phyloP scores from a whole-genome alignment of 1,140 invertebrate genomes.

The Pseudobourletiella spinata region DNA sequence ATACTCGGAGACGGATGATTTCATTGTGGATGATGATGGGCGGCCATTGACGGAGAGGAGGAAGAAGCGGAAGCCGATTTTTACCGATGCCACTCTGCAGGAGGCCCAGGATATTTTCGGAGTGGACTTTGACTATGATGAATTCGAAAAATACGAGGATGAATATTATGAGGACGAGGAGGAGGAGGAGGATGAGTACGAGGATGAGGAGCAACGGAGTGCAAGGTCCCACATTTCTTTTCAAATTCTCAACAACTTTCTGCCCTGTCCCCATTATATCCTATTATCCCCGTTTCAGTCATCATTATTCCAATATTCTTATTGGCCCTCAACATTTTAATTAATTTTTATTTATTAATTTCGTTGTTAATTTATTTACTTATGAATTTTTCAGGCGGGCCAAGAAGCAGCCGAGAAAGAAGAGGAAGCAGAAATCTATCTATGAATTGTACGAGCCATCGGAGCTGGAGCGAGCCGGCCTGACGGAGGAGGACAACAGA shows the following conservation, averaged over 20 bases:
- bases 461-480: slow-evolving; percentile 90
- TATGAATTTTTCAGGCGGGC: slow-evolving; percentile 40
- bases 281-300: too few species aligned
- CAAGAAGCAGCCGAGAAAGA: slow-evolving; percentile 66
- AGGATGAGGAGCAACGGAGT: slow-evolving; percentile 29
- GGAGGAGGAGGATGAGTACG: slow-evolving; percentile 51
- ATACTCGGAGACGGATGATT: slow-evolving; percentile 84
- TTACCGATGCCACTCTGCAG: slow-evolving; percentile 85
- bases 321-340: background rate
- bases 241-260: too few species aligned
- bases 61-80: slow-evolving; percentile 76
- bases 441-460: slow-evolving; percentile 95
- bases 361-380: slow-evolving; percentile 16
- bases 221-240: slow-evolving; percentile 31
- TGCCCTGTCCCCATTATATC: too few species aligned
- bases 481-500: slow-evolving; percentile 89
- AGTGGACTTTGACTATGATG: slow-evolving; percentile 96
- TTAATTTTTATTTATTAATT: slow-evolving; percentile 14
- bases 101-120: slow-evolving; percentile 99
- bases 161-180: slow-evolving; percentile 77
- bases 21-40: slow-evolving; percentile 95
- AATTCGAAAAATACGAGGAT: slow-evolving; percentile 82
- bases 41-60: slow-evolving; percentile 71
- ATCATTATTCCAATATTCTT: background rate
- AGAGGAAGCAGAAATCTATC: slow-evolving; percentile 77